A percentile compares a stretch with the other conserved stretches of the same genome.
Conservation (phyloP, 2,113 vertebrate genomes). For the Alouatta palliata region DNA sequence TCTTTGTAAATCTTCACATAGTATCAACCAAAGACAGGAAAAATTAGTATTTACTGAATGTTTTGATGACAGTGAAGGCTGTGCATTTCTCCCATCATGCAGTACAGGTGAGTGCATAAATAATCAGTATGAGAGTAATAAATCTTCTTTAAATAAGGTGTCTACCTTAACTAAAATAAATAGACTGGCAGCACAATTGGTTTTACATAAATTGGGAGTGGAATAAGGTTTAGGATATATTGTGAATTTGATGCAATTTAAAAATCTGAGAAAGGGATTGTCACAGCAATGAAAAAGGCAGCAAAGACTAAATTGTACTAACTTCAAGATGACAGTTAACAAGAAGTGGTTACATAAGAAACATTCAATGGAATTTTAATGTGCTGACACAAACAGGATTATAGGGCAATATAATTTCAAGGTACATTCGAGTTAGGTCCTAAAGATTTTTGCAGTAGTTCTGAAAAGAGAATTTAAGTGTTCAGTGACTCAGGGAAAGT, state of each 20-base stretch:
- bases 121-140: neutral
- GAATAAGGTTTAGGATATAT: neutral
- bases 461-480: conserved; percentile 10
- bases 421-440: conserved; percentile 56
- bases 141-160: neutral
- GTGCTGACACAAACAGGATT: conserved; percentile 57
- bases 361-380: conserved; percentile 62
- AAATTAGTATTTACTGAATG: conserved; percentile 16
- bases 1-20: neutral
- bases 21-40: neutral
- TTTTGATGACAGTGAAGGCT: neutral
- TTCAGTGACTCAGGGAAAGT: neutral
- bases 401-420: conserved; percentile 62
- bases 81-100: neutral
- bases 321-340: conserved; percentile 58
- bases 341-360: conserved; percentile 59
- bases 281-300: neutral
- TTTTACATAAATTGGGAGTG: neutral
- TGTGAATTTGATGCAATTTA: neutral
- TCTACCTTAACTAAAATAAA: neutral
- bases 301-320: conserved; percentile 19
- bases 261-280: neutral
- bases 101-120: neutral
- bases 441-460: conserved; percentile 47
- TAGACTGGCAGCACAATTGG: neutral